A percentile compares a stretch with the other conserved stretches of the same genome.
Evolutionary conservation across 2,113 vertebrate genomes (phyloP).

Genomic region (Barnardius zonarius): DNA sequence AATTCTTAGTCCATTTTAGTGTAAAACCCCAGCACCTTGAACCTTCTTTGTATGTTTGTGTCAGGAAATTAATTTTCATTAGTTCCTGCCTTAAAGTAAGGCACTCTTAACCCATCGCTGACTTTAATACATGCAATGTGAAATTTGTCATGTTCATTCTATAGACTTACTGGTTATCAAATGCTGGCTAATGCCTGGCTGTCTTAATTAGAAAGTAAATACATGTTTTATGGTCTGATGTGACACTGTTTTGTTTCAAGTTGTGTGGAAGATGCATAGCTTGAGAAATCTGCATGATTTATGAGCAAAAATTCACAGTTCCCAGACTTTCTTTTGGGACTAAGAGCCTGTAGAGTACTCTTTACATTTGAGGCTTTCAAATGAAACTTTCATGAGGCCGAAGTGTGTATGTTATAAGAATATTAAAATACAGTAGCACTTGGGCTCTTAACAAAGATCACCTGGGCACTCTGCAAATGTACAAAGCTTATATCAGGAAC

Average conservation of each 20-base stretch:
- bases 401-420: neutral
- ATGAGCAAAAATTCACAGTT: neutral
- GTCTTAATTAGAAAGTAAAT: neutral
- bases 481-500: neutral
- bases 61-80: neutral
- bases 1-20: neutral
- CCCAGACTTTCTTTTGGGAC: neutral
- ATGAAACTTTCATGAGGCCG: neutral
- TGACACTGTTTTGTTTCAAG: neutral
- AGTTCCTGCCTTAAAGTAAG: neutral
- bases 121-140: neutral
- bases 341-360: neutral
- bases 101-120: neutral
- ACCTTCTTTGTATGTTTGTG: neutral
- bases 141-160: neutral
- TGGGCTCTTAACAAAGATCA: neutral
- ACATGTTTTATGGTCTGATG: rapidly evolving
- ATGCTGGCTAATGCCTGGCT: neutral
- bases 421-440: neutral
- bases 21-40: neutral
- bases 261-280: neutral
- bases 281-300: neutral
- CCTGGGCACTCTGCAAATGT: neutral
- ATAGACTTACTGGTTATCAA: neutral
- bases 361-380: neutral